A percentile compares a stretch with the other conserved stretches of the same genome.
These are phyloP conservation scores for Masticophis lateralis DNA, from an alignment of 2,797 vertebrate genomes.

Conservation along the genomic window DNA sequence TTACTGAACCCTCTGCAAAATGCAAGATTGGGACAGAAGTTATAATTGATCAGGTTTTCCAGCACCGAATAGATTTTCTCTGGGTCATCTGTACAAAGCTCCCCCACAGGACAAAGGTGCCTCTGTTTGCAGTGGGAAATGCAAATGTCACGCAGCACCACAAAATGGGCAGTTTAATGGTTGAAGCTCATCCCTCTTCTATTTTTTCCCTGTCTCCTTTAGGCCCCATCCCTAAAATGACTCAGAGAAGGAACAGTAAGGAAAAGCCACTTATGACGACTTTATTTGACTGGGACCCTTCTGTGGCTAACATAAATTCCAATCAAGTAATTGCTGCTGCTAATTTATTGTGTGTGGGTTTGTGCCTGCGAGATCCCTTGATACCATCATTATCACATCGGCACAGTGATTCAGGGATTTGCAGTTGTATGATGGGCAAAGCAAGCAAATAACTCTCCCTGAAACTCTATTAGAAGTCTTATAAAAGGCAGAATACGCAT, in stretches of 20 bases:
- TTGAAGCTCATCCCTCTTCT: not conserved
- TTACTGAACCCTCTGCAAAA: slow-evolving; percentile 87
- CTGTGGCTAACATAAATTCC: not conserved
- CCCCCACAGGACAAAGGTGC: not conserved
- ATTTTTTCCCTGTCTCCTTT: not conserved
- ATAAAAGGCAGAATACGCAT: not conserved
- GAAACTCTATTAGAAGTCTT: not conserved
- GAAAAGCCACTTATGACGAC: not conserved
- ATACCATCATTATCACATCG: not conserved
- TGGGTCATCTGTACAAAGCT: not conserved
- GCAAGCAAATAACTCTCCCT: not conserved
- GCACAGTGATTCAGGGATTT: not conserved
- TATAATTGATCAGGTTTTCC: not conserved
- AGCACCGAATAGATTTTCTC: not conserved
- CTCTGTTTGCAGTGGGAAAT: not conserved
- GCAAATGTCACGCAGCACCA: not conserved
- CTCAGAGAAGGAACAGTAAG: not conserved
- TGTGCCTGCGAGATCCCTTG: not conserved
- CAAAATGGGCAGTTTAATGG: not conserved
- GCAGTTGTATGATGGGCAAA: not conserved
- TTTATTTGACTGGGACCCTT: too few relatives aligned
- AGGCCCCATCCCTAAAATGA: not conserved
- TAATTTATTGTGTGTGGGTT: not conserved
- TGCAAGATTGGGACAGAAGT: not conserved
- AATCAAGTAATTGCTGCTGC: not conserved